Evolutionary conservation across 2,888 invertebrate species (phyloP).

Genomic region (Ectemnius continuus): DNA sequence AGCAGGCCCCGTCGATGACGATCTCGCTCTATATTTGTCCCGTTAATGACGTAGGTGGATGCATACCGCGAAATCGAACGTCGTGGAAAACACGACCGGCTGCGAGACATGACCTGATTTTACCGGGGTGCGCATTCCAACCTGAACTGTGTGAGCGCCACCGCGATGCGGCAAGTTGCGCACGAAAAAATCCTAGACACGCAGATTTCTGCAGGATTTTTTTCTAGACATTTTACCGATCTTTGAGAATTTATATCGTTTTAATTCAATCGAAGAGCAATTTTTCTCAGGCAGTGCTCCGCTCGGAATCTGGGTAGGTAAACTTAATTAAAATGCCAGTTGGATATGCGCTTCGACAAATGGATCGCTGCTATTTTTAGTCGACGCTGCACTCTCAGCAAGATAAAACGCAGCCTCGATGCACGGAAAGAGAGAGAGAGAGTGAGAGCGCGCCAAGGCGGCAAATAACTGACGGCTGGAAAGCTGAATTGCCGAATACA

Average conservation of each 20-base stretch:
- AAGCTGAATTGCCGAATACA: background rate
- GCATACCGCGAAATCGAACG: conserved; percentile 47
- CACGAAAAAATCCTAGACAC: too few relatives aligned
- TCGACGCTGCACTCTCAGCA: background rate
- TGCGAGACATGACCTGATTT: conserved; percentile 51
- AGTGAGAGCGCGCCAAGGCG: background rate
- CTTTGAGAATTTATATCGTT: too few relatives aligned
- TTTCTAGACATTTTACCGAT: too few relatives aligned
- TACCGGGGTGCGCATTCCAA: conserved; percentile 42
- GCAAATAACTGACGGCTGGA: background rate
- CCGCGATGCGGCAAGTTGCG: background rate
- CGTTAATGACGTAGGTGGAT: conserved; percentile 52
- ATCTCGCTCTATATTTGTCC: conserved; percentile 45
- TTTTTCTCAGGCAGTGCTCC: background rate
- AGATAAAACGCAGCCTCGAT: conserved; percentile 2
- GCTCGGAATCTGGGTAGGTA: background rate
- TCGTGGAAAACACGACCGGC: conserved; percentile 37
- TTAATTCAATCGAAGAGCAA: too few relatives aligned
- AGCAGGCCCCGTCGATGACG: conserved; percentile 31
- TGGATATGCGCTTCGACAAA: background rate
- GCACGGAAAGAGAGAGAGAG: background rate
- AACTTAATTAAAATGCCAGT: conserved; percentile 4
- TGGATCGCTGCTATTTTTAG: conserved; percentile 7
- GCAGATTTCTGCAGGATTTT: too few relatives aligned
- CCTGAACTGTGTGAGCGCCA: conserved; percentile 47